These are phyloP conservation scores for Ctena decussata DNA, from an alignment of 2,888 invertebrate genomes.

Conservation along the genomic window DNA sequence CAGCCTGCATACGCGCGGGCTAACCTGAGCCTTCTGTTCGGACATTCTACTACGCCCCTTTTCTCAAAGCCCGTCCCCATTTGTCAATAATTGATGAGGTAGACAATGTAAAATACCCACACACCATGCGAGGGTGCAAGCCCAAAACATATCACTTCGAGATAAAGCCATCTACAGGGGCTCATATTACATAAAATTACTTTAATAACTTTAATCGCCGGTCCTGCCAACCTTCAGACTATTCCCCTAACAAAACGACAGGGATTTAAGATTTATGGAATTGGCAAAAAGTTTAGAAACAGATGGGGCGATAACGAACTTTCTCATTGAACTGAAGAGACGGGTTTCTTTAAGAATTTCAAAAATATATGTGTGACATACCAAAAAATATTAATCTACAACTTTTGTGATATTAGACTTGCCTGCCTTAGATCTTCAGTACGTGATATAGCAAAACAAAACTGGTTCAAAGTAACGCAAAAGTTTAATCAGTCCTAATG, in stretches of 20 bases:
- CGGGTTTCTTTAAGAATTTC: background rate
- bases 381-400: background rate
- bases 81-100: background rate
- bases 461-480: background rate
- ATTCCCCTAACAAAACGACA: background rate
- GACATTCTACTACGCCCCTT: too few species aligned
- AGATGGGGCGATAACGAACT: background rate
- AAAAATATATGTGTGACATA: background rate
- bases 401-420: background rate
- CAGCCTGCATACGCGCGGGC: too few species aligned
- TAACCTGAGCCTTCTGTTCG: too few species aligned
- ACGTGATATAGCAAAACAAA: background rate
- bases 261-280: constrained; percentile 4
- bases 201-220: constrained; percentile 17
- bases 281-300: background rate
- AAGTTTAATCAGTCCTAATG: background rate
- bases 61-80: background rate
- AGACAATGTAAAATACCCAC: background rate
- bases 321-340: background rate
- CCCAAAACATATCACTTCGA: constrained; percentile 15
- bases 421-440: background rate
- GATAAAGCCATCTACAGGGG: constrained; percentile 12
- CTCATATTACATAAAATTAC: constrained; percentile 19
- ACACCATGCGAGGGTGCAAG: constrained; percentile 16
- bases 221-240: background rate